Base-by-base conservation (phyloP, 2,797 vertebrate genomes). In the Capromys pilorides region DNA sequence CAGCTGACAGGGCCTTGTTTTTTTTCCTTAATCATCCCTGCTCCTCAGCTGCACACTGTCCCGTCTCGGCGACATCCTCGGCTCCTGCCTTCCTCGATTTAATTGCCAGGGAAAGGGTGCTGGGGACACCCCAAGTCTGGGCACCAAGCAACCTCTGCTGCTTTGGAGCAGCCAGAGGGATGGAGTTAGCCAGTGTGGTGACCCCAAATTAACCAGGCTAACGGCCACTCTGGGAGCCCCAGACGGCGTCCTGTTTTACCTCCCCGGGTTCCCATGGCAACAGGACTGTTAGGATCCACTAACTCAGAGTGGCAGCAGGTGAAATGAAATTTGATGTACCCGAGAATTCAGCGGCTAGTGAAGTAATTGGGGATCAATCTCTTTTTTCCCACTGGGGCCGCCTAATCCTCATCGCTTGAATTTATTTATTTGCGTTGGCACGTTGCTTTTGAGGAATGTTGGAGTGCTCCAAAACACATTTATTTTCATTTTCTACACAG, bases 211-310 rank as follows among this genome's bases (percentile, higher is more conserved):
- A 95, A 92, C 92, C 1, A 54, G 96, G 26, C 31, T 31, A 84
- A 36, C 16, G 79, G 87, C 91, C 84, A 57, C 61, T n/a, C 24
- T 12, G 86, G 66, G 84, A 51, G 62, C 85, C 71, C 13, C 16
- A 86, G 28, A 85, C 67, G 64, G 59, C 39, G 26, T 49, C 79
- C 86, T 79, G 0, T 0, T 54, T 67, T 61, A 0, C 90, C 61
- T 86, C 91, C 85, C 0, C 1, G 88, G 81, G 90, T 91, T 97
- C 73, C 97, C 94, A 10, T 96, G 97, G 95, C 92, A 94, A 95
- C 3, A 0, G 69, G 69, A 66, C 61, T 19, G n/a, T 87, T 71
- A 61, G 92, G 96, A 62, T 41, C 36, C 5, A 61, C 71, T 95
- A 67, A n/a, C n/a, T 19, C 19, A 83, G 96, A 86, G 83, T 94